Evolutionary conservation across 2,797 vertebrate species (phyloP), one percentile per base, ranked within the genome.

Genomic region (Anguilla anguilla): DNA sequence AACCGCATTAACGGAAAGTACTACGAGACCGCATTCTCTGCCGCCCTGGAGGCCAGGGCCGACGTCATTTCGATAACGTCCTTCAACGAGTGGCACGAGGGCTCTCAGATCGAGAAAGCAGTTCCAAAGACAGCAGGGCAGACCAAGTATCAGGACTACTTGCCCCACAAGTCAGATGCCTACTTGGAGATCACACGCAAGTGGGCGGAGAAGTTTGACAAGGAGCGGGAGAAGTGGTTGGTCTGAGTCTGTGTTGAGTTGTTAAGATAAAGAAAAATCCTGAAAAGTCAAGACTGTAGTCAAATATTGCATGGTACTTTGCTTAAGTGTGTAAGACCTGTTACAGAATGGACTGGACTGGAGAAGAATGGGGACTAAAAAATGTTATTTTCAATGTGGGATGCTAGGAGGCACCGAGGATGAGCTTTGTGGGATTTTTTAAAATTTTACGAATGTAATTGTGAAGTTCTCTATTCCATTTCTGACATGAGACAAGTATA

Each of bases 1-100:
- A 98, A 99, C 92, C 97, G 98, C 51, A 95, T 99, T 92, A 99
- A 98, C 1, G 98, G 98, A 22, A 98, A 97, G 89, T 99, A 99
- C 89, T 99, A 99, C 4, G 98, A 99, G 92, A 97, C 95, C 10
- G 95, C 97, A 0, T 94, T 99, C 88, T 97, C 94, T 2, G 96
- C 97, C 0, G 98, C 98, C 0, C 90, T 99, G 61, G 89, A 97
- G 49, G 94, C 97, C 39, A 94, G 94, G 15, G 97, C 98, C 0
- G 96, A 97, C 92, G 94, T 98, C 25, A 97, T 99, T 90, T 98
- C 98, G 0, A 96, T 99, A 85, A 99, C 98, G 0, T 99, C 98
- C 51, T 99, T 99, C 89, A 99, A 99, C 72, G 98, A 99, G 87
- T 99, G 98, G 98, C 98, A 99, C 0, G 98, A 99, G 93, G 98